Evolutionary conservation across 1,140 invertebrate genomes (phyloP), one percentile per base, ranked within the genome.

Genomic region (Drosophila watanabei): DNA sequence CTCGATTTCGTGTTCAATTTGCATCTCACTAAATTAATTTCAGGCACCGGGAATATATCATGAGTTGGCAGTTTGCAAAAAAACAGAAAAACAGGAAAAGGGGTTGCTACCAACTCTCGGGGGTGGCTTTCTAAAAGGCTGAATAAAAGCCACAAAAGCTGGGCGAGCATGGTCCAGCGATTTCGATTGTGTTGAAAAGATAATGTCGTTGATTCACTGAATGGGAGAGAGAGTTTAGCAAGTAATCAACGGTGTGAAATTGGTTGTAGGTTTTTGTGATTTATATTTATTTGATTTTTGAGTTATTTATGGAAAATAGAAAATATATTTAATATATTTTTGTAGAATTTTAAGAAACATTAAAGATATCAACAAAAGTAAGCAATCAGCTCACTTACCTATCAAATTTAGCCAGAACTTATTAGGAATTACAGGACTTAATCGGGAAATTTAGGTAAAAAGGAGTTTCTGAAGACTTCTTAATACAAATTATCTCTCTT

Each of bases 11-110:
- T 66, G 65, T 78, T 70, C 57, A 54, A 78, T 78, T 78, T 69
- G 58, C 64, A 78, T 78, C 76, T 69, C 54, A 78, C 56, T 70
- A 78, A 69, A 78, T 78, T 78, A 78, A 78, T 78, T 78, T 68
- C 59, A 39, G 35, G 18, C 51, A 49, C 70, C 37, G 20, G 56
- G 70, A 52, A 73, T 73, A 73, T 58, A 73, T 73, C 70, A 73
- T 73, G 68, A 51, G 68, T 60, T 73, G 52, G 54, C 66, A 57
- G 66, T 51, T 73, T 35, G 30, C 51, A 33, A 52, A 33, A 13
- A 32, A n/a, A 48, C 8, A 8, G 1, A 13, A 14, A 28, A n/a
- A n/a, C n/a, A n/a, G n/a, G n/a, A 35, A 57, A 56, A 30, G 32
- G 65, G 52, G 66, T 48, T 16, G 43, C 16, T 59, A n/a, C 37